A percentile compares a stretch with the other conserved stretches of the same genome.
Evolutionary conservation across 2,113 vertebrate species (phyloP).

Genomic region (Alligator mississippiensis): DNA sequence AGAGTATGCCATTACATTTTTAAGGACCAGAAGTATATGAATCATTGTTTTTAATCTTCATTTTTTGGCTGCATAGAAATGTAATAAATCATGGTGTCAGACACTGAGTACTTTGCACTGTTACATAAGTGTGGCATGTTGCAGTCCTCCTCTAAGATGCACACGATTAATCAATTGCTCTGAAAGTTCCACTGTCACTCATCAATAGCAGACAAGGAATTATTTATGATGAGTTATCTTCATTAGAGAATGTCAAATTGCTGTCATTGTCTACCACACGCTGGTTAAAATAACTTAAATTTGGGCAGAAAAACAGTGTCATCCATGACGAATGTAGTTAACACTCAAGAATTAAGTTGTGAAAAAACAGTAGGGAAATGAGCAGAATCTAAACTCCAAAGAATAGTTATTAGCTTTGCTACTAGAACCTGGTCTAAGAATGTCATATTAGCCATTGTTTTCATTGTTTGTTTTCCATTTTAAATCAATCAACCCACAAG

Average conservation of each 20-base stretch:
- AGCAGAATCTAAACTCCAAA: neutral
- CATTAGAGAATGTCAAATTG: constrained; percentile 37
- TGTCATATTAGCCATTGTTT: constrained; percentile 3
- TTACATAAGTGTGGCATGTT: neutral
- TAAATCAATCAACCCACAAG: neutral
- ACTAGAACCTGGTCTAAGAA: constrained; percentile 11
- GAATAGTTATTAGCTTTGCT: constrained; percentile 11
- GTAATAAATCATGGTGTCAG: neutral
- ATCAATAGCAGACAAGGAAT: neutral
- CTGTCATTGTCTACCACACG: constrained; percentile 5
- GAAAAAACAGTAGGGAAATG: constrained; percentile 1
- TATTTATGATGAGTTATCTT: constrained; percentile 31
- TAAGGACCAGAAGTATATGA: neutral
- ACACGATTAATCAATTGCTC: neutral
- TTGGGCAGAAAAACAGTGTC: constrained; percentile 8
- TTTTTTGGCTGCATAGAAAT: neutral
- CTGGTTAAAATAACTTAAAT: neutral
- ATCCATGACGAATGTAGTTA: neutral
- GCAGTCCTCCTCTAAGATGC: neutral
- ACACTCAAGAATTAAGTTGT: neutral
- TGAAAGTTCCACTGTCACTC: constrained; percentile 1
- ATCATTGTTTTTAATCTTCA: neutral
- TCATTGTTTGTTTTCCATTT: neutral
- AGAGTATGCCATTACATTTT: accelerated
- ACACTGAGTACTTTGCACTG: neutral